A percentile compares a stretch with the other conserved stretches of the same genome.
Evolutionary conservation across 2,797 vertebrate genomes (phyloP).

Genomic region (Numenius phaeopus): DNA sequence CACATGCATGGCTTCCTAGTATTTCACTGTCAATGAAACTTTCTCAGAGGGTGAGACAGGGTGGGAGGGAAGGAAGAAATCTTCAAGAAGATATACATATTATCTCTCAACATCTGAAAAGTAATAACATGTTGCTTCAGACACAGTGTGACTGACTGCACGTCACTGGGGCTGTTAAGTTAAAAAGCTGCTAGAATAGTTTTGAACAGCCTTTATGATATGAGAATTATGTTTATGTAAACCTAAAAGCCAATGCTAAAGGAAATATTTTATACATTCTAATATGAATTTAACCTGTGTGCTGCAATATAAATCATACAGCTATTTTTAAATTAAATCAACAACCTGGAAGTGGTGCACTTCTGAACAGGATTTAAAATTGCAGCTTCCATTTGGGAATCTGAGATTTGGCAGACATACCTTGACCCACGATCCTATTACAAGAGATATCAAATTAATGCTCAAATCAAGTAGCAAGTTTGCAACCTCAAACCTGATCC

Average conservation of each 20-base stretch:
- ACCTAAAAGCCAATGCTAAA: background rate
- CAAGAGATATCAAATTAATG: constrained; percentile 26
- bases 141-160: background rate
- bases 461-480: constrained; percentile 11
- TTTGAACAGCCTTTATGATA: background rate
- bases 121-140: background rate
- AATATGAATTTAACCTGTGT: background rate
- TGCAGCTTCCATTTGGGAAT: background rate
- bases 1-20: background rate
- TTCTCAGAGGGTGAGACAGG: background rate
- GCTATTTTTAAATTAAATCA: background rate
- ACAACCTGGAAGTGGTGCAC: background rate
- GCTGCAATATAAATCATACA: background rate
- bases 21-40: background rate
- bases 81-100: background rate
- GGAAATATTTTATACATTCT: background rate
- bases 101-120: background rate
- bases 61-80: background rate
- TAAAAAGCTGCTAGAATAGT: background rate
- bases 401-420: background rate
- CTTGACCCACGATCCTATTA: background rate
- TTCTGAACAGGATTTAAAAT: background rate
- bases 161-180: background rate
- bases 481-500: background rate
- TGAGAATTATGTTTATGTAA: background rate